phyloP scores from a whole-genome alignment of 2,797 vertebrate species.

The Paratrypauchen microcephalus region DNA sequence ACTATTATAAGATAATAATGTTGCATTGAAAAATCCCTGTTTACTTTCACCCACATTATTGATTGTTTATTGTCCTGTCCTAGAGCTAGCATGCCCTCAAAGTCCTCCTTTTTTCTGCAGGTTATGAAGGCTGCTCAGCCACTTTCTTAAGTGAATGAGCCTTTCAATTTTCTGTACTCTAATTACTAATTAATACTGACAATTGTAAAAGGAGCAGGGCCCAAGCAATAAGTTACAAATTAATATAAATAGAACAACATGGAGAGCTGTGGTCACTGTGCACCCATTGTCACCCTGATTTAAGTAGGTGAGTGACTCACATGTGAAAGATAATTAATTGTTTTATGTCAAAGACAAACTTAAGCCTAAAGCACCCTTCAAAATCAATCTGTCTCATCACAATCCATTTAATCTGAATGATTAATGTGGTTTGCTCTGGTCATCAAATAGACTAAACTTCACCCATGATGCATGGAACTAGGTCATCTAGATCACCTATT shows the following conservation, averaged over 20 bases:
- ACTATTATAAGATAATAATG: not conserved
- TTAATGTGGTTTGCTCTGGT: conserved; percentile 13
- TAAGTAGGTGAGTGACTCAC: conserved; percentile 13
- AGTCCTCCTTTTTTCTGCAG: conserved; percentile 10
- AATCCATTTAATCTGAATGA: conserved; percentile 32
- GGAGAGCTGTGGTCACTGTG: conserved; percentile 8
- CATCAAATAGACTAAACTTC: conserved; percentile 14
- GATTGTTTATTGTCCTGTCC: conserved; percentile 22
- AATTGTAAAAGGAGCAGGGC: conserved; percentile 15
- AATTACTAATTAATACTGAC: conserved; percentile 27
- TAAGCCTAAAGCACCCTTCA: conserved; percentile 7
- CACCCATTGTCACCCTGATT: not conserved
- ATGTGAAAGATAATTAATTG: conserved; percentile 26
- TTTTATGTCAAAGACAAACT: conserved; percentile 14
- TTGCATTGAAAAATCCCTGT: not conserved
- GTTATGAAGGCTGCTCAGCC: conserved; percentile 15
- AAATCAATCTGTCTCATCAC: conserved; percentile 32
- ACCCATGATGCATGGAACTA: conserved; percentile 1
- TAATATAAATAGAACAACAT: conserved; percentile 3
- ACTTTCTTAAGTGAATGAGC: too few species aligned
- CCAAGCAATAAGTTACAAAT: conserved; percentile 22
- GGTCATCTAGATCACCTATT: not conserved
- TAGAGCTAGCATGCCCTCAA: conserved; percentile 2
- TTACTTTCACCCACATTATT: not conserved
- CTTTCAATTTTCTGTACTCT: conserved; percentile 31